These are phyloP conservation scores for Passer montanus DNA, from an alignment of 2,113 vertebrate species.

Conservation along the genomic window DNA sequence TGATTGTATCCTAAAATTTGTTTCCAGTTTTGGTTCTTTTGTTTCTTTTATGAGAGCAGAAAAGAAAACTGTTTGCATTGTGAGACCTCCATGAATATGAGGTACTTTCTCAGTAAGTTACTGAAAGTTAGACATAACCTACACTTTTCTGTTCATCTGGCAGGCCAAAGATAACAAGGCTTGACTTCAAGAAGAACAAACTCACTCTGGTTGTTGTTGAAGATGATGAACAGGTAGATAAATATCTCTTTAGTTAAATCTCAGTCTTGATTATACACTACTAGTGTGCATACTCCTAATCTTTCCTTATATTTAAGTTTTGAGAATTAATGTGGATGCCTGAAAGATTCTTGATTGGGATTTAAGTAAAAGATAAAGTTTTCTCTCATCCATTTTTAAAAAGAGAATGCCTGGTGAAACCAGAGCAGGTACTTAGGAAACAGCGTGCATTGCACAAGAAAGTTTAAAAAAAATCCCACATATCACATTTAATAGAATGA, in stretches of 20 bases:
- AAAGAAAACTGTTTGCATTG: background rate
- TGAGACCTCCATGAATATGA: background rate
- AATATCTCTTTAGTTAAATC: background rate
- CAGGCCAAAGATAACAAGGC: conserved; percentile 97
- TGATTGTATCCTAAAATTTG: background rate
- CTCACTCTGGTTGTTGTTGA: conserved; percentile 96
- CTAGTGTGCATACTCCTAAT: background rate
- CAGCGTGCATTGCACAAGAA: background rate
- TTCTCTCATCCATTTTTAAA: background rate
- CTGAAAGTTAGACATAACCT: background rate
- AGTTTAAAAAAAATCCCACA: background rate
- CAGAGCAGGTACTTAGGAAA: background rate
- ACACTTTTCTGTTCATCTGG: background rate
- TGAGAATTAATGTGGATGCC: background rate
- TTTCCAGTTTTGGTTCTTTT: background rate
- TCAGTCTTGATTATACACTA: background rate
- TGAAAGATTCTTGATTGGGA: background rate
- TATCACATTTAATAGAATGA: background rate
- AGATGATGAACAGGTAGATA: conserved; percentile 93
- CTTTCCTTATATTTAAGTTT: background rate
- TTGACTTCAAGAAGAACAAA: conserved; percentile 98
- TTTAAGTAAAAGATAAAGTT: background rate
- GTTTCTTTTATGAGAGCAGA: background rate
- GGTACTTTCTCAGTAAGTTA: background rate
- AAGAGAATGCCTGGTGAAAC: background rate